Evolutionary conservation across 2,113 vertebrate species (phyloP).

Genomic region (Cricetomys ansorgei): DNA sequence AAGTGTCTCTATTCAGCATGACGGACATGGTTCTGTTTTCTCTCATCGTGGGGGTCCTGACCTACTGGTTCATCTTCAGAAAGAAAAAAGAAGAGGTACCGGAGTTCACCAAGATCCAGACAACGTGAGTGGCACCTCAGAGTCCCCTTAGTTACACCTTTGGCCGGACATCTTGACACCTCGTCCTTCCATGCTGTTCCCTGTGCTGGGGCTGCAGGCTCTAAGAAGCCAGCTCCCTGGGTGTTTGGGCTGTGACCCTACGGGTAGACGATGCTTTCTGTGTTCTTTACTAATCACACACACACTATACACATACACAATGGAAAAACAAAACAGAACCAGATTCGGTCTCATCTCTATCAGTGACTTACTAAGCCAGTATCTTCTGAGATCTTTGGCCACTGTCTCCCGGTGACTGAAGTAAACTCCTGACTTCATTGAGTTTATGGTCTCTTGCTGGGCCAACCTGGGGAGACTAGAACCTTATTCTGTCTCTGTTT

Average conservation of each 20-base stretch:
- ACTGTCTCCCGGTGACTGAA: neutral
- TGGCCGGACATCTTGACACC: neutral
- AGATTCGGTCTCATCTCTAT: neutral
- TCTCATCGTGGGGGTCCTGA: conserved; percentile 90
- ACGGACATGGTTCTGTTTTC: conserved; percentile 94
- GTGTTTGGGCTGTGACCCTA: neutral
- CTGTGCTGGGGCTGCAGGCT: accelerated
- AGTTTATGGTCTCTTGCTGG: neutral
- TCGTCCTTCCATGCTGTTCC: neutral
- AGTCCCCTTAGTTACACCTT: neutral
- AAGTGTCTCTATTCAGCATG: conserved; percentile 91
- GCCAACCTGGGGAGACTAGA: neutral
- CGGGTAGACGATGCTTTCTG: neutral
- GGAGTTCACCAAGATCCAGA: conserved; percentile 92
- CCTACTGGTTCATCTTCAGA: conserved; percentile 95
- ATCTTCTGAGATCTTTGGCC: neutral
- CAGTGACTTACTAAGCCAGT: neutral
- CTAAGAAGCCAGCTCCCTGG: accelerated
- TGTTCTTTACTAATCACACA: neutral
- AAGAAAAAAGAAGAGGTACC: conserved; percentile 95
- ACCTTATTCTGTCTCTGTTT: neutral
- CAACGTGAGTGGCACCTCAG: conserved; percentile 80
- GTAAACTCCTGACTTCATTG: neutral
- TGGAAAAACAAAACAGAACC: neutral
- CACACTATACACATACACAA: neutral